Conservation (phyloP, 2,888 invertebrate genomes). For the Cylindroiulus punctatus region DNA sequence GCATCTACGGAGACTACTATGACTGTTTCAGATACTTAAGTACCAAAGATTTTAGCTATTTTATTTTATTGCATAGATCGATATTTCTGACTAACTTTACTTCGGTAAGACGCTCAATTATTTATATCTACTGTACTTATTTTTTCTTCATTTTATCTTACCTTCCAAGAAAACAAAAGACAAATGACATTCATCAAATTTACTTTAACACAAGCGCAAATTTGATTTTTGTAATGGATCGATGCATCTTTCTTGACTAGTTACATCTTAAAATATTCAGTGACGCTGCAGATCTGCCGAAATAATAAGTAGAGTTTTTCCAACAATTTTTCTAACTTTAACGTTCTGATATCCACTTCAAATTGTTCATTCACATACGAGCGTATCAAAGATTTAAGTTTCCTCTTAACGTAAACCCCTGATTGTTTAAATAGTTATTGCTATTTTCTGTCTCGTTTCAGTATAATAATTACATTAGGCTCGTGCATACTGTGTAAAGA, state of each 20-base stretch:
- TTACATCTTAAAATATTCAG: no score
- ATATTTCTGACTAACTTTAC: not conserved
- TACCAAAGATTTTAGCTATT: not conserved
- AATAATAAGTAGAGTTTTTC: no score
- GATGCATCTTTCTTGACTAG: not conserved
- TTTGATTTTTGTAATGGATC: not conserved
- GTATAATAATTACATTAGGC: no score
- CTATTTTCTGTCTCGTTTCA: no score
- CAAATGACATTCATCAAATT: not conserved
- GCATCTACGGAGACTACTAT: not conserved
- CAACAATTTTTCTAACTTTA: no score
- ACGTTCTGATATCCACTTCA: no score
- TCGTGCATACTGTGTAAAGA: no score
- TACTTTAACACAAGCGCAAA: not conserved
- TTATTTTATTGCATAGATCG: slow-evolving; percentile 4
- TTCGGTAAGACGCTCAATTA: not conserved
- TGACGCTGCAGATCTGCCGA: no score
- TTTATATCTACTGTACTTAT: not conserved
- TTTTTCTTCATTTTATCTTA: not conserved
- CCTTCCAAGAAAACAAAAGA: not conserved
- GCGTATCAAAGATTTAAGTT: no score
- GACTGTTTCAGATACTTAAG: not conserved
- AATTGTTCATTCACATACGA: no score
- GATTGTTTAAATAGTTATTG: no score
- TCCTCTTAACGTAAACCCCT: no score